Evolutionary conservation across 1,140 invertebrate genomes (phyloP).

Genomic region (Drosophila dunni): DNA sequence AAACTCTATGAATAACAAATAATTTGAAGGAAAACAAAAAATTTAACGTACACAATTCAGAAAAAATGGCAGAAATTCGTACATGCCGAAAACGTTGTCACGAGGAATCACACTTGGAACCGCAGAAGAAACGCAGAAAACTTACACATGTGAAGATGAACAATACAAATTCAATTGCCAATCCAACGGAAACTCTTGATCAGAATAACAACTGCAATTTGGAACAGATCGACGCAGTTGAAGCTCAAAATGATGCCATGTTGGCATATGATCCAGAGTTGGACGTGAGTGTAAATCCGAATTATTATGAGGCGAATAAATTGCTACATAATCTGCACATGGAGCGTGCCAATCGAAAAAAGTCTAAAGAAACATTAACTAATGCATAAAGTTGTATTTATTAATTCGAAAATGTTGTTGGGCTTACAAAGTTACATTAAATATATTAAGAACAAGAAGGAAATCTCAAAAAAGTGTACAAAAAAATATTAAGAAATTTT

Average conservation of each 20-base stretch:
- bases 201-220: not conserved
- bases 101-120: not conserved
- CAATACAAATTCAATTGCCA: not conserved
- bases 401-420: too few species aligned
- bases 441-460: too few species aligned
- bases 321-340: slow-evolving; percentile 9
- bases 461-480: too few species aligned
- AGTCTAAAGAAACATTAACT: not conserved
- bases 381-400: not conserved
- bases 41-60: not conserved
- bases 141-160: not conserved
- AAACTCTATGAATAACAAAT: too few species aligned
- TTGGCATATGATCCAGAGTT: slow-evolving; percentile 13
- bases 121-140: not conserved
- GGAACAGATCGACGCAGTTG: not conserved
- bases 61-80: not conserved
- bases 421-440: too few species aligned
- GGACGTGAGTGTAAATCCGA: slow-evolving; percentile 4
- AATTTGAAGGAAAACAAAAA: not conserved
- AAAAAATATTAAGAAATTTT: too few species aligned
- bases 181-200: not conserved
- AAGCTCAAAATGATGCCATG: not conserved
- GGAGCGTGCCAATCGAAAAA: slow-evolving; percentile 1
- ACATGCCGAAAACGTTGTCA: not conserved
- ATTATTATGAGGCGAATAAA: slow-evolving; percentile 26